Base-by-base conservation (phyloP, 2,797 vertebrate genomes). In the Hippoglossus hippoglossus region DNA sequence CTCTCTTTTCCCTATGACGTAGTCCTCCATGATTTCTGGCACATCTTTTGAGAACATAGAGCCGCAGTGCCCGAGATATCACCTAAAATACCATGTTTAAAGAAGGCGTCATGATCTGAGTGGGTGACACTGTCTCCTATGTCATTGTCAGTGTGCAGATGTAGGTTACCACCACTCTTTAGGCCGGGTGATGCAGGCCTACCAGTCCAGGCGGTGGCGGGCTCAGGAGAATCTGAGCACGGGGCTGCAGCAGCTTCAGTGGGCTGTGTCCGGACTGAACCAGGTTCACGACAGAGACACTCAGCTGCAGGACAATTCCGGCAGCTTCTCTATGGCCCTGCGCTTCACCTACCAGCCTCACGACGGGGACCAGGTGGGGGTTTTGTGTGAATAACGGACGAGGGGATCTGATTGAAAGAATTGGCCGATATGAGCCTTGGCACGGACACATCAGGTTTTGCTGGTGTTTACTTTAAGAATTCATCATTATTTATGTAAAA, bases 271-370 rank as follows among this genome's bases (percentile, higher is more conserved):
- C 0, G 83, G 66, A 36, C 85, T 98, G 67, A 94, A 96, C 75
- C 95, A 96, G 63, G 80, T 80, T 28, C 93, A 87, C 12, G 97
- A 98, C 85, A 92, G 95, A 82, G 94, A 95, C 85, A 75, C 84
- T 24, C 84, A 97, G 54, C 91, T 98, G 59, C 92, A 96, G 84
- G 92, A 95, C 68, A 93, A 96, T n/a, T 82, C 90, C 9, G 86
- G 81, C 1, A 90, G 93, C 73, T 98, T 97, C 89, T 96, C 94
- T 39, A 91, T 94, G 75, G 95, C 96, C 0, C 79, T 89, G 0
- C 92, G 89, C 70, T 97, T 98, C 73, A 91, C 94, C 60, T 97
- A 95, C 83, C 96, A 95, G 65, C 96, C 96, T 6, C 95, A 97
- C 0, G 96, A 97, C 2, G 96, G 93, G 3, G 97, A 98, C 83